These are phyloP conservation scores for Cylloceria caligata DNA, from an alignment of 2,888 invertebrate species.

Conservation along the genomic window DNA sequence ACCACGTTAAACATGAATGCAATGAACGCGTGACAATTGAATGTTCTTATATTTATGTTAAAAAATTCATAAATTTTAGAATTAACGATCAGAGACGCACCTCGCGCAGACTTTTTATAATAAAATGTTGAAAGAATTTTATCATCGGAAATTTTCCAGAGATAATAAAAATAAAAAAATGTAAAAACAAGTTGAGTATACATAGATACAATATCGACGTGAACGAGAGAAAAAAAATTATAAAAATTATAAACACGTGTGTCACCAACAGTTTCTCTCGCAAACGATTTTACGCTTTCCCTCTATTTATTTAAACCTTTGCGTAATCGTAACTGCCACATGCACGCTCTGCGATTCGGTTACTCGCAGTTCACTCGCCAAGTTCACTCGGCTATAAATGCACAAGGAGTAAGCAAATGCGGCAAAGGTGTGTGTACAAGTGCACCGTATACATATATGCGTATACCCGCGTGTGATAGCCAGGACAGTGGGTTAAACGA, in stretches of 20 bases:
- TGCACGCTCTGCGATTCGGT: conserved; percentile 10
- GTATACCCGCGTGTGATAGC: conserved; percentile 26
- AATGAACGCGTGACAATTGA: conserved; percentile 6
- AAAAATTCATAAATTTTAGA: neutral
- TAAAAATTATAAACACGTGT: conserved; percentile 8
- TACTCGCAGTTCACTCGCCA: conserved; percentile 3
- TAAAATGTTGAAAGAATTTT: neutral
- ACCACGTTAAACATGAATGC: conserved; percentile 7
- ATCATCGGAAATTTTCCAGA: neutral
- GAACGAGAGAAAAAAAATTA: conserved; percentile 2
- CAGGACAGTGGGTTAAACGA: conserved; percentile 62
- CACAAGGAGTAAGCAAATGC: conserved; percentile 32
- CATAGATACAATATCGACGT: neutral
- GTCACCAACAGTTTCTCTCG: conserved; percentile 14
- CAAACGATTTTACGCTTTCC: conserved; percentile 15
- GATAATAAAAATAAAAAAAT: neutral
- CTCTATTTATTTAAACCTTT: conserved; percentile 4
- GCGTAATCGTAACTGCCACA: conserved; percentile 31
- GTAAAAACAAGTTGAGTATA: neutral
- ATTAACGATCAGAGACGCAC: neutral
- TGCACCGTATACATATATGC: conserved; percentile 7
- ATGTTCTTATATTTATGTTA: neutral
- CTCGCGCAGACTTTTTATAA: neutral
- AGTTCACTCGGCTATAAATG: conserved; percentile 36
- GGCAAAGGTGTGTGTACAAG: conserved; percentile 33